Base-by-base conservation (phyloP, 2,113 vertebrate species). In the Pluvialis apricaria region DNA sequence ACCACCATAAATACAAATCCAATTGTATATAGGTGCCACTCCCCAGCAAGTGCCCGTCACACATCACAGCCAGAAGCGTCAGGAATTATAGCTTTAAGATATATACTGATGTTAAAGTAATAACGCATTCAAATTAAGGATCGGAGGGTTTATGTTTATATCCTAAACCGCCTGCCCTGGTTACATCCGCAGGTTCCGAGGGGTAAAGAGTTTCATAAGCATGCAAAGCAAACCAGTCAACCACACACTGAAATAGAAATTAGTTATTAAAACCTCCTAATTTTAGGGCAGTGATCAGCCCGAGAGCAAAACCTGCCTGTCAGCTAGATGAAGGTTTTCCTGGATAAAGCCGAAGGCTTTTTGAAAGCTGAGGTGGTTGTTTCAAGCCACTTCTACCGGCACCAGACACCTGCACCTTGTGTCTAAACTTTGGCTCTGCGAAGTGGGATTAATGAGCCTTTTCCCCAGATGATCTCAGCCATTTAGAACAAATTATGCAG, bases 121-220 rank as follows among this genome's bases (percentile, higher is more conserved):
- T 17, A 38, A 81, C 61, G 22, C 31, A 8, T 4, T 12, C n/a
- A 54, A 81, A 55, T 25, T 29, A n/a, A 61, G 90, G 45, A n/a
- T 26, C 9, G 1, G 54, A n/a, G 44, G 0, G 7, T 19, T 32
- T 5, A 9, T 4, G 1, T 44, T 72, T 5, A 6, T 1, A 13
- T 15, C 51, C 61, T 2, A 24, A 76, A 11, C 29, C 2, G 19
- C 34, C 70, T 7, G 61, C 42, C 42, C 40, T 6, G 51, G 31
- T 22, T 20, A 5, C 65, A 11, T 17, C 38, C 6, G 52, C 44
- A 19, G 57, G 40, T 44, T 57, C 26, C 3, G 5, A 11, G 45
- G 2, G 38, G 34, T 28, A 9, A n/a, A 51, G n/a, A 45, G 22
- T 34, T 29, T 18, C 31, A 6, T 2, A 11, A 42, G 65, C 5